Evolutionary conservation across 1,140 invertebrate species (phyloP).

Genomic region (Trichoplusia ni): DNA sequence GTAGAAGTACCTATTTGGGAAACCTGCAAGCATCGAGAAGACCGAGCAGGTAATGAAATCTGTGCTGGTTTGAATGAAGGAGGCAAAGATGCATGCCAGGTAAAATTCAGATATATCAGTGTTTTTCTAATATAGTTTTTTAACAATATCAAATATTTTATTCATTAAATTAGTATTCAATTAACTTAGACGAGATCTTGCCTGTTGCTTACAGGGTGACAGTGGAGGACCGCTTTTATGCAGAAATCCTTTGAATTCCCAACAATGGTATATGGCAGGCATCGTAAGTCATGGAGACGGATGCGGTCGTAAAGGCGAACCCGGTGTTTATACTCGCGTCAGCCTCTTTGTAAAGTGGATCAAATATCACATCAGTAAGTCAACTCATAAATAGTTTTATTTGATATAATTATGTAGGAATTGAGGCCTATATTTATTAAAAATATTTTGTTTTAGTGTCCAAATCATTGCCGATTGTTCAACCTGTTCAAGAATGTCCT

Average conservation of each 20-base stretch:
- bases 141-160: too few relatives aligned
- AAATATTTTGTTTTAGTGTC: conserved; percentile 69
- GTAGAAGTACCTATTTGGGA: conserved; percentile 85
- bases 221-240: conserved; percentile 91
- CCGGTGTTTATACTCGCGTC: conserved; percentile 92
- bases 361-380: conserved; percentile 79
- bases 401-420: background rate
- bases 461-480: conserved; percentile 67
- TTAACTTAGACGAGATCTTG: background rate
- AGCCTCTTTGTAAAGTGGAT: conserved; percentile 90
- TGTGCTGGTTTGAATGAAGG: conserved; percentile 89
- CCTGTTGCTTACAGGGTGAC: conserved; percentile 84
- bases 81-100: conserved; percentile 90
- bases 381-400: background rate
- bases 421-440: background rate
- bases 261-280: conserved; percentile 88
- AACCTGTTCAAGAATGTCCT: conserved; percentile 85
- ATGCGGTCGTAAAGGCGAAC: conserved; percentile 88
- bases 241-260: conserved; percentile 82
- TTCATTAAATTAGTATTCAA: background rate
- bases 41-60: conserved; percentile 85
- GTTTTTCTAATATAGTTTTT: too few relatives aligned
- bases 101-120: too few relatives aligned
- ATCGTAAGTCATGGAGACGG: conserved; percentile 92
- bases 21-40: conserved; percentile 83